These are phyloP conservation scores for Abscondita cerata DNA, from an alignment of 2,888 invertebrate species.

Conservation along the genomic window DNA sequence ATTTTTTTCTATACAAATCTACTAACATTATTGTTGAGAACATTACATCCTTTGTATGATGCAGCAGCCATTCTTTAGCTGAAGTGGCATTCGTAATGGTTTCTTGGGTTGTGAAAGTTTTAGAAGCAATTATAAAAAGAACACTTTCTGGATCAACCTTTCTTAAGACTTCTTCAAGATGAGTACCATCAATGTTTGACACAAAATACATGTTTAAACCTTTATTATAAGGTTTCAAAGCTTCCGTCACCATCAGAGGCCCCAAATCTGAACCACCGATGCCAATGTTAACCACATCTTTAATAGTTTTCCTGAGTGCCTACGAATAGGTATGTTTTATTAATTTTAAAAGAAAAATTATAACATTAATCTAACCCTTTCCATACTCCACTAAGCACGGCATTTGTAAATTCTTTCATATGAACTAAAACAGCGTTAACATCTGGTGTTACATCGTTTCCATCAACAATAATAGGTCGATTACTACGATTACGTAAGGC, in stretches of 20 bases:
- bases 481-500: conserved; percentile 90
- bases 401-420: conserved; percentile 91
- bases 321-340: conserved; percentile 45
- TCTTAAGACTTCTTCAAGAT: conserved; percentile 92
- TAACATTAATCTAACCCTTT: conserved; percentile 71
- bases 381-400: conserved; percentile 76
- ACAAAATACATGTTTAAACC: conserved; percentile 94
- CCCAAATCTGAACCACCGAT: conserved; percentile 99
- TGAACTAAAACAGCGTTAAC: conserved; percentile 91
- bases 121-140: conserved; percentile 98
- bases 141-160: conserved; percentile 91
- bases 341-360: background rate
- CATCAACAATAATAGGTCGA: conserved; percentile 80
- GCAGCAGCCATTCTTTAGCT: conserved; percentile 95
- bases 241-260: conserved; percentile 98
- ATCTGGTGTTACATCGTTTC: conserved; percentile 90
- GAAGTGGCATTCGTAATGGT: conserved; percentile 99
- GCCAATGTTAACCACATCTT: conserved; percentile 98
- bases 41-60: conserved; percentile 80
- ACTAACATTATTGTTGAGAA: too few species aligned
- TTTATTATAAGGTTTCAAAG: conserved; percentile 87
- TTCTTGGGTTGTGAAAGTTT: conserved; percentile 99
- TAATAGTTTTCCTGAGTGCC: conserved; percentile 91
- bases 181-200: conserved; percentile 99
- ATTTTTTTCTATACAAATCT: too few species aligned